Base-by-base conservation (phyloP, 2,888 invertebrate species). In the Tolmerus cingulatus region DNA sequence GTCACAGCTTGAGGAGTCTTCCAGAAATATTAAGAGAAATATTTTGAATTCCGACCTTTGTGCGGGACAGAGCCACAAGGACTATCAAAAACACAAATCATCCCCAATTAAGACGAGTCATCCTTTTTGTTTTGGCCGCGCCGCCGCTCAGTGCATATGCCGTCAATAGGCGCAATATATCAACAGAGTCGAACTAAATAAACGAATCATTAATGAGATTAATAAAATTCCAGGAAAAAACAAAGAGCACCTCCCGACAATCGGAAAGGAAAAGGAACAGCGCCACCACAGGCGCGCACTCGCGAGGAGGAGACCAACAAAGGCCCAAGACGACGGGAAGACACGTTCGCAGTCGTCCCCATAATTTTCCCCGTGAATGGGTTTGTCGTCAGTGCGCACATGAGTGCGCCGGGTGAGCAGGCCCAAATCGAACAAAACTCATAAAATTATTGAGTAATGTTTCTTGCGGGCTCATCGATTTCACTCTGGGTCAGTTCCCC, bases 201-300 rank as follows among this genome's bases (percentile, higher is more conserved):
- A 84, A 84, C 82, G 82, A 84, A 66, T 84, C 66, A 57, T 84
- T 84, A 84, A 84, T 84, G 82, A 84, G 82, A 84, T 84, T 84
- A 84, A 84, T 55, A 86, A 86, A 77, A 78, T 76, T 77, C 86
- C 74, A 78, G 55, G 74, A 86, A 86, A 34, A 86, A 76, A 51
- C 51, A 86, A 78, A 78, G 37, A 86, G n/a, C 37, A 5, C 27
- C 30, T 30, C 14, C 82, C 82, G 55, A 84, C 82, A 84, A 37
- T 34, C 81, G 34, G 37, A 84, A 66, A 66, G 66, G 57, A 79
- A 51, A 79, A 46, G 51, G 23, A 51, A 55, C 66, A 66, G 82
- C 66, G 40, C 82, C 57, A 66, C 57, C 46, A 66, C n/a, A 12
- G 14, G 55, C 23, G 12, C 23, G 30, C 16, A 12, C 43, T 46